A percentile compares a stretch with the other conserved stretches of the same genome.
These are phyloP conservation scores for Ibycter americanus DNA, from an alignment of 2,797 vertebrate genomes.

Conservation along the genomic window DNA sequence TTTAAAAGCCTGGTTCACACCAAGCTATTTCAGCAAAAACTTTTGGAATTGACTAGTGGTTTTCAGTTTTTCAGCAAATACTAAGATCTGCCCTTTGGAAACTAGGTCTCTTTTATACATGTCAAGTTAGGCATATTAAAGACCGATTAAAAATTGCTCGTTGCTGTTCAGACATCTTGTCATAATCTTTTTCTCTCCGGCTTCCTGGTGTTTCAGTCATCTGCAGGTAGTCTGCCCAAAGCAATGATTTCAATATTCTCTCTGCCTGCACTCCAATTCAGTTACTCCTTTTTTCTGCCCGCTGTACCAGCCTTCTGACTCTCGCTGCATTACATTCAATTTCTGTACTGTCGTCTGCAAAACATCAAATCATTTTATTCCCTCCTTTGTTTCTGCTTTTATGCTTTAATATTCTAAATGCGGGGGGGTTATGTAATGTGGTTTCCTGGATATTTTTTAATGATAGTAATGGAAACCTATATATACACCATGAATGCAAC, in stretches of 20 bases:
- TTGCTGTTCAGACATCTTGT: background rate
- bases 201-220: background rate
- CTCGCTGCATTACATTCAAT: background rate
- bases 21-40: background rate
- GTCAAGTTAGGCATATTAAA: background rate
- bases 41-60: background rate
- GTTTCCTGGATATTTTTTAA: background rate
- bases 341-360: background rate
- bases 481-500: background rate
- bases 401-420: background rate
- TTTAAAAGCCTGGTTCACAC: background rate
- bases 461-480: background rate
- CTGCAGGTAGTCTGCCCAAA: background rate
- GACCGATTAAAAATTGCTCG: background rate
- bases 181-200: background rate
- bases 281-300: background rate
- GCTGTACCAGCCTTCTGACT: background rate
- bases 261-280: background rate
- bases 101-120: background rate
- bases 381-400: background rate
- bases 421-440: accelerated
- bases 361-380: background rate
- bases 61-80: background rate
- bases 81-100: background rate
- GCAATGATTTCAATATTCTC: background rate